Base-by-base conservation (phyloP, 2,113 vertebrate genomes). In the Chaetura pelagica region DNA sequence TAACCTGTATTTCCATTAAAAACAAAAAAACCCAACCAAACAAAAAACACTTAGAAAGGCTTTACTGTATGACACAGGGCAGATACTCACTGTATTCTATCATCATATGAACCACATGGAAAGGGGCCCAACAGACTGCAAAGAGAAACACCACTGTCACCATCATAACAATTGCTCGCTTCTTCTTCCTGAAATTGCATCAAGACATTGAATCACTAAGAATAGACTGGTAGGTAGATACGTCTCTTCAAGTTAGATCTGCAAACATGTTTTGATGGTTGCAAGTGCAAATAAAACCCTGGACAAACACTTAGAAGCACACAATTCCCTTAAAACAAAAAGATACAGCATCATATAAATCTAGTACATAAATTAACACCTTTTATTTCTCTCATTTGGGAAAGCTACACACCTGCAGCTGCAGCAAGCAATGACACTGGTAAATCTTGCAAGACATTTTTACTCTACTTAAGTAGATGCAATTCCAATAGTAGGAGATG, bases 121-220 rank as follows among this genome's bases (percentile, higher is more conserved):
- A 98, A 66, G 98, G 98, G 12, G 98, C 98, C 98, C 98, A 98
- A 93, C 98, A 98, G 84, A 94, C 88, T n/a, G 96, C 95, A 75
- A 98, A 98, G 78, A 98, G 97, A 87, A 96, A 97, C 74, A 98
- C 98, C 55, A 98, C 98, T 10, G 93, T 97, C 93, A 98, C 97
- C 98, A 98, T 98, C 98, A 98, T 98, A 42, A 97, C 34, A 49
- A 98, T 97, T 74, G 98, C 98, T 75, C 97, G 91, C 59, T 98
- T 97, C 97, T 98, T 98, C 95, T 97, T 98, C 96, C 98, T 98
- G 94, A 59, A 95, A 94, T 69, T 95, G 68, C 22, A 96, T 51
- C 66, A 71, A 96, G 79, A 97, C 61, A 94, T 87, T 97, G 52
- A 90, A 71, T 94, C 87, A 94, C 86, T 82, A 38, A 30, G 66